Evolutionary conservation across 1,140 invertebrate genomes (phyloP), one percentile per base, ranked within the genome.

Genomic region (Coboldia fuscipes): DNA sequence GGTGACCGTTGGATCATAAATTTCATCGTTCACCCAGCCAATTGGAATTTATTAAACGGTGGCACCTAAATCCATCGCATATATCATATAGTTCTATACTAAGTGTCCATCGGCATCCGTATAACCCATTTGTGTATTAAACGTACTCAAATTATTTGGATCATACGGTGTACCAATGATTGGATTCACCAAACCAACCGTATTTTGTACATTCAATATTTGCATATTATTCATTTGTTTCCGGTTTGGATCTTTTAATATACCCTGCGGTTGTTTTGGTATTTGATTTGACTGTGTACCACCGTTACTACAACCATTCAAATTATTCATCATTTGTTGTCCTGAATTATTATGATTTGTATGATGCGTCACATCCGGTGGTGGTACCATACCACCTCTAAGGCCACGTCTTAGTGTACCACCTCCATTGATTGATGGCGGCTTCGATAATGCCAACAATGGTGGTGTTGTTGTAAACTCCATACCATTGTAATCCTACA

Each of bases 221-320:
- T 54, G 51, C 30, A 54, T 40, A 29, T 49, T 54, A 36, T n/a
- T 45, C 44, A 12, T 50, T 40, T 65, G 63, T 39, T 58, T 60
- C 3, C 64, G 53, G 14, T 64, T 66, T 13, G 64, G 63, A 45
- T 68, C 64, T 44, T 68, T 68, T 3, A 68, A 51, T 22, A 68
- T 68, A n/a, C 64, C 63, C 36, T 66, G 65, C 0, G 65, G 65
- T 37, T 66, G 63, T 38, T 65, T 65, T 4, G 48, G 45, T 36
- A 49, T 38, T 3, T 40, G 40, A 15, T 37, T 22, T 20, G 34
- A 35, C 37, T 45, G 32, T 14, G 45, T 43, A 26, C 50, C 47
- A 37, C 48, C 46, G 38, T 48, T 48, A 42, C 51, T 53, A n/a
- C n/a, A n/a, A n/a, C n/a, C n/a, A n/a, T n/a, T n/a, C 30, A 49